phyloP scores from a whole-genome alignment of 53 echinoderm and acorn worm genomes.

The Crossaster papposus region DNA sequence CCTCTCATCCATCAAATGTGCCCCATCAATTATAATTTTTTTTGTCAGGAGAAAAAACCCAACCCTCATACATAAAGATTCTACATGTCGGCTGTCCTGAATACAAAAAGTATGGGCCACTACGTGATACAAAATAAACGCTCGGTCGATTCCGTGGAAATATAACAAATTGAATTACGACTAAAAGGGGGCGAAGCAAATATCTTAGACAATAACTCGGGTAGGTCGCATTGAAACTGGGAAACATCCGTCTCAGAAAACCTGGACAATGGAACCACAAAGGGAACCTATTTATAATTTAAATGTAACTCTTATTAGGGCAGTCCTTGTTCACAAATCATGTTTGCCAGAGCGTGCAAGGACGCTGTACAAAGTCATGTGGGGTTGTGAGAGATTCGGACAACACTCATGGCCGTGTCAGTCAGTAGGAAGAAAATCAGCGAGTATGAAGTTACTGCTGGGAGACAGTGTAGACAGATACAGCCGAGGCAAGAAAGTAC shows the following conservation, averaged over 20 bases:
- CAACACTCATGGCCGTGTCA: not conserved
- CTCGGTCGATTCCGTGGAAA: not conserved
- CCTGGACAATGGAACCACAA: not conserved
- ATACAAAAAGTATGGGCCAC: not conserved
- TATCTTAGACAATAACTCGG: not conserved
- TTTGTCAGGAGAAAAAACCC: not conserved
- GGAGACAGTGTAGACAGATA: not conserved
- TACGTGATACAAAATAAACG: not conserved
- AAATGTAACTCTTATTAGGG: not conserved
- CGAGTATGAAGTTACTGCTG: not conserved
- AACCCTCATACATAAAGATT: not conserved
- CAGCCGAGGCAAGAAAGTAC: no score
- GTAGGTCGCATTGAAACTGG: not conserved
- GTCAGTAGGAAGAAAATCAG: not conserved
- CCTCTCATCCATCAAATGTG: not conserved
- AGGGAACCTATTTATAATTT: conserved; percentile 21
- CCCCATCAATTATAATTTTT: conserved; percentile 17
- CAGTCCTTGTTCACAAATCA: not conserved
- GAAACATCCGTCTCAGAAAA: not conserved
- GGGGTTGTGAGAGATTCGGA: not conserved
- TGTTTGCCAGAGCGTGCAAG: conserved; percentile 2
- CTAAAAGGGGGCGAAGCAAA: not conserved
- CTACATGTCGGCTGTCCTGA: not conserved
- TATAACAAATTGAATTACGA: not conserved
- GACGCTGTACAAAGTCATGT: not conserved